These are phyloP conservation scores for Bemisia tabaci DNA, from an alignment of 1,140 invertebrate genomes.

Conservation along the genomic window DNA sequence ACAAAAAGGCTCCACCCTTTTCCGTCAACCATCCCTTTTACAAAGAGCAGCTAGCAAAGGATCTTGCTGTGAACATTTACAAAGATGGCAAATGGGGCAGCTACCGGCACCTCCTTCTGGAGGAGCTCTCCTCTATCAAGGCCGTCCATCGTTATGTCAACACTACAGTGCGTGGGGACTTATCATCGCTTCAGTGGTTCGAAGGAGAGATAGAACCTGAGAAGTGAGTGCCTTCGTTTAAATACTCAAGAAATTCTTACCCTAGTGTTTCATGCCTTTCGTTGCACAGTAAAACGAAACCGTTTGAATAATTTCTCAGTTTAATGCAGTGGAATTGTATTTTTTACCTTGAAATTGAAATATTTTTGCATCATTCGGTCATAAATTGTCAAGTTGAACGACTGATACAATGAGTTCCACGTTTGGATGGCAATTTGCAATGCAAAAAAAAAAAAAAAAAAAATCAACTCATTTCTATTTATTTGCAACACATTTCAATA, in stretches of 20 bases:
- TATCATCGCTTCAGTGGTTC: conserved; percentile 74
- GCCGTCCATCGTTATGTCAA: conserved; percentile 62
- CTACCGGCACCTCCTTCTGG: conserved; percentile 51
- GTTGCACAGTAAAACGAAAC: not conserved
- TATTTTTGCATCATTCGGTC: too few species aligned
- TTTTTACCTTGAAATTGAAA: too few species aligned
- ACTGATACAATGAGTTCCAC: too few species aligned
- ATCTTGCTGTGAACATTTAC: conserved; percentile 71
- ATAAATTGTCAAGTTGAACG: too few species aligned
- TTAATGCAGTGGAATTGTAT: too few species aligned
- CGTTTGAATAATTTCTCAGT: too few species aligned
- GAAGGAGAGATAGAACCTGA: conserved; percentile 37
- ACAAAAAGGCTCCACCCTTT: conserved; percentile 47
- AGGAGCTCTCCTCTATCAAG: conserved; percentile 30
- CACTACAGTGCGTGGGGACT: conserved; percentile 61
- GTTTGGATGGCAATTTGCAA: too few species aligned
- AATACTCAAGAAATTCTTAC: not conserved
- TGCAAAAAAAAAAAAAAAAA: too few species aligned
- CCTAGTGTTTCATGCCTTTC: not conserved
- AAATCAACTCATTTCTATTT: too few species aligned
- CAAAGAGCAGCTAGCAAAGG: conserved; percentile 45
- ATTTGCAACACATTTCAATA: too few species aligned
- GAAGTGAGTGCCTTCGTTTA: not conserved
- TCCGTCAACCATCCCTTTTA: conserved; percentile 47
- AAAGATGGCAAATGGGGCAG: conserved; percentile 62